Conservation (phyloP, 2,888 invertebrate species). For the Amphimallon solstitiale region DNA sequence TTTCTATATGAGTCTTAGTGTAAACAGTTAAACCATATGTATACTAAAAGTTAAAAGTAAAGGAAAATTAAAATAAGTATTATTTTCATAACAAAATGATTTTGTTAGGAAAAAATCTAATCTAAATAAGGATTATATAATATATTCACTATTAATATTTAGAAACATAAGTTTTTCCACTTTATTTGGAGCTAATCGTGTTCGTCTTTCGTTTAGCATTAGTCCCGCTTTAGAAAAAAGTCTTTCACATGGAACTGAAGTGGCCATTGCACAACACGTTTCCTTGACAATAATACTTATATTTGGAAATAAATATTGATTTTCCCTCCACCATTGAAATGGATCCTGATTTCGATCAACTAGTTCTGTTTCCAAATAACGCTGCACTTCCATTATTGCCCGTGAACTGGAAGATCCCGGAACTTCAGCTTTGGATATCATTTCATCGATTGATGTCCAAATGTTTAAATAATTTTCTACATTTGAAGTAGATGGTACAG, state of each 20-base stretch:
- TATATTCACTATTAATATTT: neutral
- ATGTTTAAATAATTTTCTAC: constrained; percentile 4
- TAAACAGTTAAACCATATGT: too few species aligned
- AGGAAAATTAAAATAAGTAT: too few species aligned
- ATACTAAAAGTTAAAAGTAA: too few species aligned
- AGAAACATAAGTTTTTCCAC: neutral
- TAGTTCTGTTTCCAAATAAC: constrained; percentile 35
- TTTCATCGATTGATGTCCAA: constrained; percentile 18
- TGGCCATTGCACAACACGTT: constrained; percentile 29
- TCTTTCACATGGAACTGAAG: too few species aligned
- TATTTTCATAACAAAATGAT: too few species aligned
- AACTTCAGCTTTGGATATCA: neutral
- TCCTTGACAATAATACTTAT: constrained; percentile 18
- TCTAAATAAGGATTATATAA: too few species aligned
- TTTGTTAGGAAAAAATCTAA: too few species aligned
- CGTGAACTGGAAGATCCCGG: constrained; percentile 11
- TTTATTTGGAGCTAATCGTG: neutral
- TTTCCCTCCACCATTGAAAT: constrained; percentile 34
- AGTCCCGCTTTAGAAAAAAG: too few species aligned
- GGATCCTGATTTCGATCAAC: constrained; percentile 32
- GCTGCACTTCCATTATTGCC: constrained; percentile 39
- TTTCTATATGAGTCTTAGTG: too few species aligned
- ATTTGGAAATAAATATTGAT: constrained; percentile 19
- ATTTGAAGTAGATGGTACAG: too few species aligned
- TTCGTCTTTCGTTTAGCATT: neutral